Percentiles rank a stretch among this genome's conserved stretches.
Conservation (phyloP, 2,888 invertebrate species). For the Plebejus anna region DNA sequence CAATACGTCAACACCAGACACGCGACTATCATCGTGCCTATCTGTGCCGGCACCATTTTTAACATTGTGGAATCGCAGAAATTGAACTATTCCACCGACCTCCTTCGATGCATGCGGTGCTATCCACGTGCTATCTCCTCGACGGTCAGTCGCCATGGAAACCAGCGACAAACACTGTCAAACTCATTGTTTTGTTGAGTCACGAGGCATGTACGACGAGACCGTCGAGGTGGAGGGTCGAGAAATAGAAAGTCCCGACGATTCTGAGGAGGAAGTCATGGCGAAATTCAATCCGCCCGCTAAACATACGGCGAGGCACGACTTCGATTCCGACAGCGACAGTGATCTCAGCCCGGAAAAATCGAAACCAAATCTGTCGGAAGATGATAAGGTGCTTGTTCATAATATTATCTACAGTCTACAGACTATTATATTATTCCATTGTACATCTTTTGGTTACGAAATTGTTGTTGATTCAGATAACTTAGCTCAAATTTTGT, state of each 20-base stretch:
- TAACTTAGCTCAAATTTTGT: not conserved
- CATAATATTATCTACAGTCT: not conserved
- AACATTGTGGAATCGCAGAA: conserved; percentile 39
- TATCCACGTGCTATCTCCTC: conserved; percentile 23
- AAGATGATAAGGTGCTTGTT: conserved; percentile 54
- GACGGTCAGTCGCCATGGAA: conserved; percentile 60
- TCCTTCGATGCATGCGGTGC: conserved; percentile 22
- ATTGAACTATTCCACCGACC: conserved; percentile 9
- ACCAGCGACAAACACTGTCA: conserved; percentile 74
- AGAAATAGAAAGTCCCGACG: conserved; percentile 77
- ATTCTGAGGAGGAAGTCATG: conserved; percentile 62
- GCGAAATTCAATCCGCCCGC: conserved; percentile 70
- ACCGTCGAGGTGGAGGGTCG: conserved; percentile 77
- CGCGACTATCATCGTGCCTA: conserved; percentile 41
- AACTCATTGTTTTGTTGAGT: conserved; percentile 47
- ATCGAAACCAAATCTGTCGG: conserved; percentile 52
- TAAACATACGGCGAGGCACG: conserved; percentile 65
- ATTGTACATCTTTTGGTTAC: not conserved
- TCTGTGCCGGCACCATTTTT: conserved; percentile 46
- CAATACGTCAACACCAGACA: conserved; percentile 41
- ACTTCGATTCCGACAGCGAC: conserved; percentile 70
- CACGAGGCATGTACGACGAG: conserved; percentile 79
- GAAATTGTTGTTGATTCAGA: not conserved
- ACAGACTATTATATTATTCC: not conserved
- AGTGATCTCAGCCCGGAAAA: conserved; percentile 62